phyloP scores from a whole-genome alignment of 2,888 invertebrate species.

The Thumatha senex region DNA sequence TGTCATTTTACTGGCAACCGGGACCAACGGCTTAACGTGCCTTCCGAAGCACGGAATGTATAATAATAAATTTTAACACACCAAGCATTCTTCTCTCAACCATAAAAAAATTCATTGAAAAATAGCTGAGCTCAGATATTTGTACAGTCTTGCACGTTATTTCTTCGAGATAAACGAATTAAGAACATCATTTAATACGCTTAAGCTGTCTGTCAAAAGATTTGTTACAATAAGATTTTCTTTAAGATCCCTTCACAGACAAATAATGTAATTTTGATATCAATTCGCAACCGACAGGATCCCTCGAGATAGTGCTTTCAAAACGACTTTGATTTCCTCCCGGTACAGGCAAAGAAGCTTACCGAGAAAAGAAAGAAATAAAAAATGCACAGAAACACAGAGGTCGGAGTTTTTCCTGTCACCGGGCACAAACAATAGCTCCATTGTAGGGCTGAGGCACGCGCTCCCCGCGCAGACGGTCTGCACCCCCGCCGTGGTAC shows the following conservation, averaged over 20 bases:
- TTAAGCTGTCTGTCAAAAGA: conserved; percentile 16
- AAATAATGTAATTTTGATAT: conserved; percentile 35
- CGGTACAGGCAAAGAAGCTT: conserved; percentile 72
- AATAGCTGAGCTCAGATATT: background rate
- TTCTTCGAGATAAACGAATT: no score
- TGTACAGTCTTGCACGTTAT: background rate
- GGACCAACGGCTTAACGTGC: no score
- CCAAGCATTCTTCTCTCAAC: background rate
- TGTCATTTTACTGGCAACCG: no score
- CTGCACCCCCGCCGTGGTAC: conserved; percentile 51
- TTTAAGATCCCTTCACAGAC: conserved; percentile 22
- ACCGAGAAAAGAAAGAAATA: conserved; percentile 73
- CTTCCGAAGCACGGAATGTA: no score
- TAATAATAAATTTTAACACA: background rate
- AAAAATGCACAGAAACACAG: conserved; percentile 82
- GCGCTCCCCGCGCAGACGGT: conserved; percentile 37
- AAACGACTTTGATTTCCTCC: conserved; percentile 74
- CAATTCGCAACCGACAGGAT: conserved; percentile 32
- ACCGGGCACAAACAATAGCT: conserved; percentile 82
- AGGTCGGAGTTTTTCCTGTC: conserved; percentile 84
- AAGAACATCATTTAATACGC: conserved; percentile 13
- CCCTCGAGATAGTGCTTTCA: conserved; percentile 52
- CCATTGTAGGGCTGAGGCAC: conserved; percentile 65
- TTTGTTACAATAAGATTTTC: conserved; percentile 18
- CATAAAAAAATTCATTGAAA: background rate